Evolutionary conservation across 2,113 vertebrate genomes (phyloP).

Genomic region (Oryzias javanicus): DNA sequence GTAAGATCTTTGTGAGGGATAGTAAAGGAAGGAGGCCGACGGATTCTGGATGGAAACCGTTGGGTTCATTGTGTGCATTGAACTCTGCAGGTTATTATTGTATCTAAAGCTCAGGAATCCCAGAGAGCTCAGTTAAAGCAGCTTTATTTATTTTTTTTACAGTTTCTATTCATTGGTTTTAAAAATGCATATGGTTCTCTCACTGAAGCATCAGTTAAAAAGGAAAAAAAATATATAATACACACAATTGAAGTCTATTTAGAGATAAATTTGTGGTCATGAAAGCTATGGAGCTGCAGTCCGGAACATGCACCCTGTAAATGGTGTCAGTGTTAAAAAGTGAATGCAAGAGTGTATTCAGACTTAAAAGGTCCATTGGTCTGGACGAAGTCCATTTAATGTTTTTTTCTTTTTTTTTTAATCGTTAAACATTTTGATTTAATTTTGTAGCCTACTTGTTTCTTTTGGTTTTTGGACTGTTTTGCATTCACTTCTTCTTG

Average conservation of each 20-base stretch:
- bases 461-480: too few relatives aligned
- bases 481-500: too few relatives aligned
- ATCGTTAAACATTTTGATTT: too few relatives aligned
- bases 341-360: constrained; percentile 15
- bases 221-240: too few relatives aligned
- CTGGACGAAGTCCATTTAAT: too few relatives aligned
- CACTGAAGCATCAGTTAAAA: too few relatives aligned
- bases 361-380: background rate
- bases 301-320: constrained; percentile 28
- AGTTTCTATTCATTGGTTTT: constrained; percentile 33
- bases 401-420: too few relatives aligned
- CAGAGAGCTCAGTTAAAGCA: constrained; percentile 25
- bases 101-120: constrained; percentile 28
- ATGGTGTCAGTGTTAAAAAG: constrained; percentile 30
- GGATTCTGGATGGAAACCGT: background rate
- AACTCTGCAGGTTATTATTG: constrained; percentile 24
- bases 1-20: constrained; percentile 11
- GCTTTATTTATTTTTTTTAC: constrained; percentile 26
- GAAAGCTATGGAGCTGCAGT: background rate
- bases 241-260: too few relatives aligned
- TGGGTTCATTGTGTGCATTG: constrained; percentile 13
- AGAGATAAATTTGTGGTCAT: too few relatives aligned
- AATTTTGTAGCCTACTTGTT: too few relatives aligned
- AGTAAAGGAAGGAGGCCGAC: background rate
- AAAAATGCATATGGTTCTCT: constrained; percentile 12